phyloP scores from a whole-genome alignment of 2,797 vertebrate genomes.

The Myotis vivesi region DNA sequence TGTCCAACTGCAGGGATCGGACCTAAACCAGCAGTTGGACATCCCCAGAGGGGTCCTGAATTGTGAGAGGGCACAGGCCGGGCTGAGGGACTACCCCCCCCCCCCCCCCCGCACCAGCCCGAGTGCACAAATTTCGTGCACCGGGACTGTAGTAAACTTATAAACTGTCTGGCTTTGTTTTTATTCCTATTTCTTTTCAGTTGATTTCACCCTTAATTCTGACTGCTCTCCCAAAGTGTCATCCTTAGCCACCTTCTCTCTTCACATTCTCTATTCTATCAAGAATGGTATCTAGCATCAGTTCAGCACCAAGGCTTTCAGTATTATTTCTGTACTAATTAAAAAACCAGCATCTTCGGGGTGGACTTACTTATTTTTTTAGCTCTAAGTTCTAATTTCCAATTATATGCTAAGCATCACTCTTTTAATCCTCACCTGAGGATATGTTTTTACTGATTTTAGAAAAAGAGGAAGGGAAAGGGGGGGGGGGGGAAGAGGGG shows the following conservation, averaged over 20 bases:
- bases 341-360: background rate
- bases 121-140: no score
- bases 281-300: background rate
- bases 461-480: no score
- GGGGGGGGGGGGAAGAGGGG: no score
- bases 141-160: background rate
- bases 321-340: background rate
- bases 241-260: background rate
- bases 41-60: no score
- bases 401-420: background rate
- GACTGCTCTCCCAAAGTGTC: background rate
- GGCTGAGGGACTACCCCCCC: no score
- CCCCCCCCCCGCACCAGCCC: no score
- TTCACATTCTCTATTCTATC: background rate
- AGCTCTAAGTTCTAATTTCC: constrained; percentile 12
- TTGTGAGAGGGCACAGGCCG: no score
- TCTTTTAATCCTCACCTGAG: no score
- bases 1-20: no score
- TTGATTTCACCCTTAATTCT: background rate
- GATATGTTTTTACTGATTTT: no score
- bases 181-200: background rate
- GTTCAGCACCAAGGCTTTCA: background rate
- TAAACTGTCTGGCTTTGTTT: background rate
- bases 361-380: background rate
- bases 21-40: no score